phyloP scores from a whole-genome alignment of 2,888 invertebrate genomes.

The Amblyjoppa proteus region DNA sequence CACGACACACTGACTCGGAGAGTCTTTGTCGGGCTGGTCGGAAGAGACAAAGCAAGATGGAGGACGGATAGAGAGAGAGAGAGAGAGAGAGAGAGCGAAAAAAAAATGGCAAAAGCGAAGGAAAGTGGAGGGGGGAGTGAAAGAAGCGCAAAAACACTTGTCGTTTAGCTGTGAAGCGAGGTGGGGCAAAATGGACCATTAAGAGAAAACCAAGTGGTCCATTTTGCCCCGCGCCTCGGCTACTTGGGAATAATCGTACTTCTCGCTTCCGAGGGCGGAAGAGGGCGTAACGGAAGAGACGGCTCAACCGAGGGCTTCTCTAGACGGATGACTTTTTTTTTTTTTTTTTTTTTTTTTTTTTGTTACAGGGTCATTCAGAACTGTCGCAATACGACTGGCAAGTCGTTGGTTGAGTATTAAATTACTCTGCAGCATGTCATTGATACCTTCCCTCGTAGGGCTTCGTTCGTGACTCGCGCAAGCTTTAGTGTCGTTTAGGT shows the following conservation, averaged over 20 bases:
- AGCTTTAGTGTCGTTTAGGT: background rate
- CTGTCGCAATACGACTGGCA: conserved; percentile 18
- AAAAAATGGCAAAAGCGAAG: conserved; percentile 48
- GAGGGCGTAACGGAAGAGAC: background rate
- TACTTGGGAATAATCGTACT: conserved; percentile 4
- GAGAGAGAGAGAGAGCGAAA: conserved; percentile 49
- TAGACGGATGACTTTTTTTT: background rate
- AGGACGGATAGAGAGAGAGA: conserved; percentile 49
- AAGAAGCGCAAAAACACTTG: conserved; percentile 20
- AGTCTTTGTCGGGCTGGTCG: conserved; percentile 58
- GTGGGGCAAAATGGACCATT: background rate
- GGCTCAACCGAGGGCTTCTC: conserved; percentile 3
- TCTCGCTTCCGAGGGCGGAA: conserved; percentile 15
- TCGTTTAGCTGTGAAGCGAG: background rate
- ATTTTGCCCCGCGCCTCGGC: too few species aligned
- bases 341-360: background rate
- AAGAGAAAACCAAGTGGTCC: background rate
- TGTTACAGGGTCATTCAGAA: conserved; percentile 35
- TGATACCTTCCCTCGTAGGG: background rate
- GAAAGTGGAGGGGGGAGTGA: conserved; percentile 31
- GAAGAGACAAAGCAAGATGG: conserved; percentile 52
- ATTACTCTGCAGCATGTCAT: background rate
- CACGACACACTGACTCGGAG: conserved; percentile 46
- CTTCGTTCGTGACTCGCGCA: conserved; percentile 1
- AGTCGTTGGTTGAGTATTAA: conserved; percentile 10